Evolutionary conservation across 2,888 invertebrate species (phyloP), one percentile per base, ranked within the genome.

Genomic region (Chrysina gloriosa): DNA sequence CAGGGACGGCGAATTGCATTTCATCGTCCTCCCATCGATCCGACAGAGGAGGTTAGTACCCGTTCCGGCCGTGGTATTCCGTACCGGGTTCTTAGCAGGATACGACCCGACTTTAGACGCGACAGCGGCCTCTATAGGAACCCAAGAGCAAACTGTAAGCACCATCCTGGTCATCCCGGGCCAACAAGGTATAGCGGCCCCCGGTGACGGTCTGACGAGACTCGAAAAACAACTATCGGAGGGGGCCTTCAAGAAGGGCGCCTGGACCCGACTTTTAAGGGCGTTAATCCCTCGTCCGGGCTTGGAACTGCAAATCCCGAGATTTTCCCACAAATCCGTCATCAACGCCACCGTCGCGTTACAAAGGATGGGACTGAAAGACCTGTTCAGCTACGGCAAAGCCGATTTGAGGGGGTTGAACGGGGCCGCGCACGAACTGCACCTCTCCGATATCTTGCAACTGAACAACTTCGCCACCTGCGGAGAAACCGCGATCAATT

Each of bases 41-140:
- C 87, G 93, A 21, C 93, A 93, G 80, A 87, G 93, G 27, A 89
- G 94, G 52, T 84, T 95, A 3, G 89, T 95, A 0, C 94, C 94
- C 0, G 91, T 95, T 2, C 95, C 95, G 0, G 94, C 95, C 0
- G 92, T 90, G 0, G 90, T 94, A 0, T 94, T 90, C 84, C 88
- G 89, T 72, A 85, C 85, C 3, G 91, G 91, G 5, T 93, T 95
- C 74, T 84, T 93, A 21, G 95, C 94, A 1, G 94, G 95, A 6
- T 95, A 95, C 78, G 95, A 95, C 74, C 92, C 93, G 0, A 89
- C 89, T 31, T 82, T 95, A 31, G 95, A 95, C 77, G 94, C 94
- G 0, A 95, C 95, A 0, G 91, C 91, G 0, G 91, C 93, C 2
- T 90, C 94, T 5, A 84, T 95, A 58, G 93, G 94, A 6, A 88